These are phyloP conservation scores for Labia minor DNA, from an alignment of 2,888 invertebrate genomes.

Conservation along the genomic window DNA sequence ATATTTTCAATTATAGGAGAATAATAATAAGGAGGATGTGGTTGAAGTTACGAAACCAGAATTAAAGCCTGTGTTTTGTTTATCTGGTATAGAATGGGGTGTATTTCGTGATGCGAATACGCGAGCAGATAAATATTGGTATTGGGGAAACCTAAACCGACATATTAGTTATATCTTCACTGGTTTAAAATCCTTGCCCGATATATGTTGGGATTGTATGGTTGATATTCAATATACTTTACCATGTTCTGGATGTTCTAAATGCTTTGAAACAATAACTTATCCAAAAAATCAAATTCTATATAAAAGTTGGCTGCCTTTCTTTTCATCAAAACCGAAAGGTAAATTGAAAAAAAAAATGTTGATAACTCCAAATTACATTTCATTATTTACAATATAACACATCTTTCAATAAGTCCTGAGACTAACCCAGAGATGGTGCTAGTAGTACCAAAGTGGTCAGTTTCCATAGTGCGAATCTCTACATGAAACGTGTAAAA, in stretches of 20 bases:
- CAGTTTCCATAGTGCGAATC: too few species aligned
- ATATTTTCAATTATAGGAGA: too few species aligned
- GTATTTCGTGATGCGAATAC: conserved; percentile 67
- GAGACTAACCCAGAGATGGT: too few species aligned
- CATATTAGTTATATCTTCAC: conserved; percentile 67
- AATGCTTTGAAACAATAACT: conserved; percentile 45
- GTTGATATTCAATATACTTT: conserved; percentile 63
- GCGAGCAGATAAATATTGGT: conserved; percentile 76
- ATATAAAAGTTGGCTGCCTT: conserved; percentile 37
- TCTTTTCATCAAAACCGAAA: conserved; percentile 31
- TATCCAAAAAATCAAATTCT: conserved; percentile 39
- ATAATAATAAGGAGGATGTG: conserved; percentile 29
- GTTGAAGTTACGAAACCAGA: conserved; percentile 23
- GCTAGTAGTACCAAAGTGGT: too few species aligned
- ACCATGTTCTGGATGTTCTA: conserved; percentile 72
- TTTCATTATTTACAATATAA: neutral
- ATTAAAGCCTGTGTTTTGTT: conserved; percentile 58
- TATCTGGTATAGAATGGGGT: conserved; percentile 74
- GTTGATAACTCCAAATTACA: too few species aligned
- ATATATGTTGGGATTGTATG: conserved; percentile 55
- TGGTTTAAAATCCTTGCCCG: conserved; percentile 38
- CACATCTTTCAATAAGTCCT: too few species aligned
- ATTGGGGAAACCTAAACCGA: conserved; percentile 65
- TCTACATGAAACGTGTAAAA: too few species aligned
- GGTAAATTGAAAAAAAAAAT: conserved; percentile 17